Percentiles rank a stretch among this genome's conserved stretches.
Evolutionary conservation across 2,888 invertebrate genomes (phyloP).

Genomic region (Celastrina argiolus): DNA sequence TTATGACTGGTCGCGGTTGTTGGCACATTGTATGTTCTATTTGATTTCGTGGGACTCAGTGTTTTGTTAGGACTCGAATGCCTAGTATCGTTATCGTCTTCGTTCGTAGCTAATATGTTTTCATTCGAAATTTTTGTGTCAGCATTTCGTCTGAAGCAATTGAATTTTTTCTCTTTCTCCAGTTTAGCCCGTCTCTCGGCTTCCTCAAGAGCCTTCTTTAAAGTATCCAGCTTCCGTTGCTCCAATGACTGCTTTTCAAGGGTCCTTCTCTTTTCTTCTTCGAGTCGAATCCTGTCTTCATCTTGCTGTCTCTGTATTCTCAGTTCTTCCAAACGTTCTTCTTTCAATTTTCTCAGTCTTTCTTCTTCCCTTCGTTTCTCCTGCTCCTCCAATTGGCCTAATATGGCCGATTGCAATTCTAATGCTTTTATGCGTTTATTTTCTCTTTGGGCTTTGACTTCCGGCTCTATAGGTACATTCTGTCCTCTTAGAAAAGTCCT

Average conservation of each 20-base stretch:
- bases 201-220: constrained; percentile 87
- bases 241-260: constrained; percentile 85
- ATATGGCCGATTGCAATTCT: constrained; percentile 91
- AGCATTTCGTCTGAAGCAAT: constrained; percentile 50
- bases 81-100: constrained; percentile 43
- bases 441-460: constrained; percentile 88
- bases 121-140: constrained; percentile 26
- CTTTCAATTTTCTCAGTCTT: constrained; percentile 82
- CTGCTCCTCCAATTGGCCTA: constrained; percentile 90
- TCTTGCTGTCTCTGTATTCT: constrained; percentile 86
- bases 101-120: constrained; percentile 28
- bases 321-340: constrained; percentile 89
- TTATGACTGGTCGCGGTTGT: constrained; percentile 59
- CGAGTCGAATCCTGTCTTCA: constrained; percentile 81
- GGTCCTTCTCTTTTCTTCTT: constrained; percentile 82
- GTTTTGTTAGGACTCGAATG: constrained; percentile 33
- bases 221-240: constrained; percentile 83
- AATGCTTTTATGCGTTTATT: constrained; percentile 88
- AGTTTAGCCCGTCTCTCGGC: constrained; percentile 85
- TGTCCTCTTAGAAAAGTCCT: constrained; percentile 89
- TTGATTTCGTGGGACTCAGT: constrained; percentile 59
- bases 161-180: constrained; percentile 79
- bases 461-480: constrained; percentile 89
- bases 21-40: constrained; percentile 63
- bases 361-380: constrained; percentile 87